Evolutionary conservation across 2,113 vertebrate species (phyloP), one percentile per base, ranked within the genome.

Genomic region (Melierax canorus): DNA sequence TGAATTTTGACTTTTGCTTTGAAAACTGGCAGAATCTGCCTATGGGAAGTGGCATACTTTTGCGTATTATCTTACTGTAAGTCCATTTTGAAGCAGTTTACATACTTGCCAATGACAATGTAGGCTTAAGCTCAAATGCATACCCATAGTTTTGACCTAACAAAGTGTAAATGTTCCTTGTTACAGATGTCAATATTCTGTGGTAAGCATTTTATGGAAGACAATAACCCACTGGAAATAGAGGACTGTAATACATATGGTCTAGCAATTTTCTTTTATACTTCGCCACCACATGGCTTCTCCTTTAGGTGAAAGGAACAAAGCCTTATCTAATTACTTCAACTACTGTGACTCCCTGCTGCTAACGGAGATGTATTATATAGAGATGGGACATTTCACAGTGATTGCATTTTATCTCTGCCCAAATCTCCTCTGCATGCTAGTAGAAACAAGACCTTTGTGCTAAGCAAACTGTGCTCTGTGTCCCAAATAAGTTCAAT

Each of bases 221-320:
- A 79, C 89, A 81, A 73, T 36, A 87, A 51, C 10, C 11, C 2
- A 1, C 21, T 85, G 39, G 48, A 92, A 95, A 68, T 0, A 51
- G 23, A 83, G 48, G 68, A n/a, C 21, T 30, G 32, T 39, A 87
- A 32, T 81, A n/a, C 10, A 19, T 60, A 69, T 1, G 15, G 36
- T 63, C 51, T 75, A 55, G 60, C 36, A 87, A 78, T 89, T 92
- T 94, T 53, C 41, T 88, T 83, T 84, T 89, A 6, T 92, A 72
- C 72, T 94, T 96, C 0, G 0, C 48, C 63, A 91, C 92, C 64
- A 71, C 73, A 80, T n/a, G 67, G 55, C 53, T 95, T 92, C 55
- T 95, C 53, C 86, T 93, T 97, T 59, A 95, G 92, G 96, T 96
- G 86, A 83, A 93, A 77, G 64, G 39, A 97, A 83, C 58, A 92